A percentile compares a stretch with the other conserved stretches of the same genome.
These are phyloP conservation scores for Stichodactyla mertensii DNA, from an alignment of 64 coral and sea anemone genomes.

Conservation along the genomic window DNA sequence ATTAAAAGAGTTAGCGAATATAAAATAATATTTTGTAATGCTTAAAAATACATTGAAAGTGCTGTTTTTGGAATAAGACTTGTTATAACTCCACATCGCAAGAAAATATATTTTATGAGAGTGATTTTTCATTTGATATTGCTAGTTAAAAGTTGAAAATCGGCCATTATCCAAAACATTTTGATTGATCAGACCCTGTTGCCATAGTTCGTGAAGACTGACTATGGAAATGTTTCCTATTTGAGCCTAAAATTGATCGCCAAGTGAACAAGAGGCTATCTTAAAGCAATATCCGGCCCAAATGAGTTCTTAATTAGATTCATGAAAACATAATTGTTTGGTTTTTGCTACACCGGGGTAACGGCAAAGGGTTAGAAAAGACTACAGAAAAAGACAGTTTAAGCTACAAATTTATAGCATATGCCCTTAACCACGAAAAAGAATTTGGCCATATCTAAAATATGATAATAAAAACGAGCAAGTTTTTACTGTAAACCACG, in stretches of 20 bases:
- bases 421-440: not conserved
- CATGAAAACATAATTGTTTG: conserved; percentile 21
- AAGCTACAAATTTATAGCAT: not conserved
- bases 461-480: not conserved
- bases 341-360: conserved; percentile 11
- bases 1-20: not conserved
- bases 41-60: not conserved
- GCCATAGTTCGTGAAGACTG: not conserved
- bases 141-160: not conserved
- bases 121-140: conserved; percentile 19
- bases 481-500: not conserved
- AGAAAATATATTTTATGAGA: conserved; percentile 3
- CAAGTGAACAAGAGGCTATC: conserved; percentile 17
- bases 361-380: not conserved
- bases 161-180: conserved; percentile 4
- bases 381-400: not conserved
- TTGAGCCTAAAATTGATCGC: conserved; percentile 9
- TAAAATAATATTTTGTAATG: not conserved
- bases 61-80: not conserved
- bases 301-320: conserved; percentile 23
- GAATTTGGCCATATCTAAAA: not conserved
- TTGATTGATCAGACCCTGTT: conserved; percentile 15
- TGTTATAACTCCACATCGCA: not conserved
- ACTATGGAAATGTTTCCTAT: conserved; percentile 11
- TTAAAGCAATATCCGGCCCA: conserved; percentile 21